These are phyloP conservation scores for Hylyphantes graminicola DNA, from an alignment of 1,140 invertebrate genomes.

Conservation along the genomic window DNA sequence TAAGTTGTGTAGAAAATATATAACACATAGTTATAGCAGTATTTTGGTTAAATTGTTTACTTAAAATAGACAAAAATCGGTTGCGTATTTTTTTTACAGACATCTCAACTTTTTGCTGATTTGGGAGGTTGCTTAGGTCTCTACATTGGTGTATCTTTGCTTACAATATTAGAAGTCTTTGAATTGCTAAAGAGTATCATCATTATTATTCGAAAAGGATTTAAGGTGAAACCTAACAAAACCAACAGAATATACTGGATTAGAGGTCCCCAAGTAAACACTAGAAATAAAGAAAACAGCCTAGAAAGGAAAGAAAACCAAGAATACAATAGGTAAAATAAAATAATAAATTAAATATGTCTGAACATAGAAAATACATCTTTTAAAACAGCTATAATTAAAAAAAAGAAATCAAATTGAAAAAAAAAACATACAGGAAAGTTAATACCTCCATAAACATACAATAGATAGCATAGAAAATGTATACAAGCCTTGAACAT, in stretches of 20 bases:
- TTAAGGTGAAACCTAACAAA: constrained; percentile 11
- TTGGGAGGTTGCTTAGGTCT: constrained; percentile 56
- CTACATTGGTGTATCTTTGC: constrained; percentile 54
- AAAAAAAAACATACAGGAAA: background rate
- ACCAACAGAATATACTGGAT: background rate
- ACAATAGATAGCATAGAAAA: background rate
- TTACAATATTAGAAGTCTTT: constrained; percentile 55
- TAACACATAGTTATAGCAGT: too few relatives aligned
- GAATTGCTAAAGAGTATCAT: constrained; percentile 45
- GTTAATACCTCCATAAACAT: background rate
- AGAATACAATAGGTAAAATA: background rate
- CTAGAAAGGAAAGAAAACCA: background rate
- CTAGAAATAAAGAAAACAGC: background rate
- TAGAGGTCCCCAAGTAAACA: constrained; percentile 4
- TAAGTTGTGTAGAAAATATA: constrained; percentile 24
- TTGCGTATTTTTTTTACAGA: constrained; percentile 18
- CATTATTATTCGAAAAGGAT: constrained; percentile 36
- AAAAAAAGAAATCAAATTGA: background rate
- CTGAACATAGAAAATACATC: background rate
- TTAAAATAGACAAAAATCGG: too few relatives aligned
- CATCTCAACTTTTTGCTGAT: constrained; percentile 56
- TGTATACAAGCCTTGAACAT: background rate
- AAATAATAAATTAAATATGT: background rate
- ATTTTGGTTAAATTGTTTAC: too few relatives aligned
- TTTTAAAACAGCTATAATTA: background rate